These are phyloP conservation scores for Mythimna albipuncta DNA, from an alignment of 2,888 invertebrate species.

Conservation along the genomic window DNA sequence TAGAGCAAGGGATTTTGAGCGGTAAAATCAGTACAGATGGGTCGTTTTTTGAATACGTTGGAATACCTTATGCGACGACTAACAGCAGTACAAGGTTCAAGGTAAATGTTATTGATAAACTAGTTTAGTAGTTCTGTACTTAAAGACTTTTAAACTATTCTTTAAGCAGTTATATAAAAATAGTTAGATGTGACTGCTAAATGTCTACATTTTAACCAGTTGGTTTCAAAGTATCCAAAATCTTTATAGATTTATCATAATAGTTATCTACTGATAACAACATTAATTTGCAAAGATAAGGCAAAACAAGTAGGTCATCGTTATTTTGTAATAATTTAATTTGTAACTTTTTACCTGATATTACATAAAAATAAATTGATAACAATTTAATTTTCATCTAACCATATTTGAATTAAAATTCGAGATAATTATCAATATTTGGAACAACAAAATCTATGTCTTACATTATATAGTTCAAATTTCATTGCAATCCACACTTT, in stretches of 20 bases:
- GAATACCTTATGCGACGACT: conserved; percentile 84
- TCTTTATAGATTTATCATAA: conserved; percentile 18
- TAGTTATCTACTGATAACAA: not conserved
- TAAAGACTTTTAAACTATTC: not conserved
- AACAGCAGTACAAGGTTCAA: conserved; percentile 81
- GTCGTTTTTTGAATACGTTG: conserved; percentile 82
- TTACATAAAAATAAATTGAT: conserved; percentile 1
- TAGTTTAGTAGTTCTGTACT: conserved; percentile 1
- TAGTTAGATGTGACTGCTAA: too few relatives aligned
- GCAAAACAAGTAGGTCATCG: conserved; percentile 27
- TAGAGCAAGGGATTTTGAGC: conserved; percentile 83
- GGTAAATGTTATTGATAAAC: conserved; percentile 69
- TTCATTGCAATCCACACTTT: too few relatives aligned
- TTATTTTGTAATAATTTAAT: not conserved
- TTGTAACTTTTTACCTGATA: not conserved
- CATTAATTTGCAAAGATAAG: conserved; percentile 20
- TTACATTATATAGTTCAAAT: too few relatives aligned
- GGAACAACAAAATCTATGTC: too few relatives aligned
- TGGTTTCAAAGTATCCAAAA: conserved; percentile 30
- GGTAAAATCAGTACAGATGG: conserved; percentile 84
- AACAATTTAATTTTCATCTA: too few relatives aligned
- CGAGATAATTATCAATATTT: too few relatives aligned
- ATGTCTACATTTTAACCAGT: not conserved
- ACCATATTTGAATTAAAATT: too few relatives aligned
- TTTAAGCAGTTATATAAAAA: not conserved